Evolutionary conservation across 2,888 invertebrate genomes (phyloP), one percentile per base, ranked within the genome.

Genomic region (Clitarchus hookeri): DNA sequence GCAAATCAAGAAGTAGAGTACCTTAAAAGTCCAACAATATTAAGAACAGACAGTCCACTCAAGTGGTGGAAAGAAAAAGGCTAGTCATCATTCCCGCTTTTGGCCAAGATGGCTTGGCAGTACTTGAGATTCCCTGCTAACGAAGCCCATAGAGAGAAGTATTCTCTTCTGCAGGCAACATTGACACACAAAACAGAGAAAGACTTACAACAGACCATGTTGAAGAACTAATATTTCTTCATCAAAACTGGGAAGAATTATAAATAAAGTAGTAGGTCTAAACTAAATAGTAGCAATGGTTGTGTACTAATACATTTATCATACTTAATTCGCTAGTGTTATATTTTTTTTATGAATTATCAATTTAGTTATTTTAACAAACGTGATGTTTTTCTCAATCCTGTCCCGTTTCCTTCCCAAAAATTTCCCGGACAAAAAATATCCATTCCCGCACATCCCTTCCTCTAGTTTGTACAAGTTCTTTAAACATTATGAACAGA

Each of bases 21-120:
- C 6, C 6, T 36, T 1, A 82, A 36, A 23, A 13, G 3, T 8
- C 82, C 27, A 11, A 13, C 44, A 23, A 27, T 82, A 36, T 27
- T 4, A 82, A 26, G 82, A 26, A 36, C 27, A 44, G 16, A 36
- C 19, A 13, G 44, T 44, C 27, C 82, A 44, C 27, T 82, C 19
- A 82, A 25, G 8, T 82, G 82, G 82, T 82, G 27, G 82, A 82
- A 27, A 26, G 82, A 82, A 82, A 82, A 8, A 27, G 82, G 82
- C n/a, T 13, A 82, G 16, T 19, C 36, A 27, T 3, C 25, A 36
- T 82, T 82, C 25, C 82, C 36, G 11, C 16, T 11, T 36, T 9
- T 82, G n/a, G 27, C 19, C 36, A 36, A 26, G 6, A 23, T 82
- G 82, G 27, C n/a, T n/a, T n/a, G 36, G 13, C 36, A 82, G 27